A percentile compares a stretch with the other conserved stretches of the same genome.
phyloP scores from a whole-genome alignment of 2,888 invertebrate species.

The Apocheima hispidaria region DNA sequence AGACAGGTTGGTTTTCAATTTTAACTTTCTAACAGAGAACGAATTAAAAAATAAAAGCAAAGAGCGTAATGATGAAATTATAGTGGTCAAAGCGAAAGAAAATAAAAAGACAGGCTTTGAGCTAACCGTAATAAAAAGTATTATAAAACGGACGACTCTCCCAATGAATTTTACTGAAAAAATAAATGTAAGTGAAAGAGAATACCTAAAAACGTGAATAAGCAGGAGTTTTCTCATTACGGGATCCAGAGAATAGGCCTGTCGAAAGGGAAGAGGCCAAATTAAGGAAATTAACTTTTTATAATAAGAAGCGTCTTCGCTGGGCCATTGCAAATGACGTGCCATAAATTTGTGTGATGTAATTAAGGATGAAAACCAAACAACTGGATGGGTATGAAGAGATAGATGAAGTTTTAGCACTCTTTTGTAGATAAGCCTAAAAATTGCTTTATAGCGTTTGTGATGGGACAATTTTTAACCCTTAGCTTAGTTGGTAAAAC shows the following conservation, averaged over 20 bases:
- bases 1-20: background rate
- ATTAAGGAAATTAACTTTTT: constrained; percentile 83
- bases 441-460: no score
- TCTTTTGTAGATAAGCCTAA: no score
- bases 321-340: constrained; percentile 75
- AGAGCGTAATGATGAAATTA: constrained; percentile 31
- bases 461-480: no score
- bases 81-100: constrained; percentile 34
- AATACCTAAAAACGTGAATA: constrained; percentile 59
- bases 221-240: constrained; percentile 63
- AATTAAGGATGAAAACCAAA: constrained; percentile 68
- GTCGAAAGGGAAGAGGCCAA: constrained; percentile 69
- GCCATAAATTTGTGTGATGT: constrained; percentile 76
- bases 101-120: constrained; percentile 24
- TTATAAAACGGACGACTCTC: constrained; percentile 28
- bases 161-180: constrained; percentile 50
- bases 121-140: constrained; percentile 32
- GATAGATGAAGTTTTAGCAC: no score
- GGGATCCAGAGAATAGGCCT: constrained; percentile 64
- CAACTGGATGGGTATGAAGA: constrained; percentile 49
- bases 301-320: constrained; percentile 65
- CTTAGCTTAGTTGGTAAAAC: no score
- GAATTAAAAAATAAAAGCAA: constrained; percentile 9
- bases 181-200: constrained; percentile 59
- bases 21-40: background rate